Percentiles rank a stretch among this genome's conserved stretches.
These are phyloP conservation scores for Eulemur albifrons DNA, from an alignment of 2,797 vertebrate genomes.

Conservation along the genomic window DNA sequence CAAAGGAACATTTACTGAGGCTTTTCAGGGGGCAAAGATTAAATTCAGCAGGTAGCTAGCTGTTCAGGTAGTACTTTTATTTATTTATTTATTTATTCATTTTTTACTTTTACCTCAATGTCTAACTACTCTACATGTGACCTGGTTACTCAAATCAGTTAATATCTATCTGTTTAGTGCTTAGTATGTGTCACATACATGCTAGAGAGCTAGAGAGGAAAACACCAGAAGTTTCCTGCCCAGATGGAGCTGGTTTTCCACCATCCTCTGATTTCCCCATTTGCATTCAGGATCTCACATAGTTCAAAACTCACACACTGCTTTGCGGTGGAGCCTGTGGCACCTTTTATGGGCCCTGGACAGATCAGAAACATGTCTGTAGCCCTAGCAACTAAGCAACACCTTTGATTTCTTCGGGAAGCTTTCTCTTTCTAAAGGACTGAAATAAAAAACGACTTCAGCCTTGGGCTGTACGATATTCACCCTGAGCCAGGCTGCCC, in stretches of 20 bases:
- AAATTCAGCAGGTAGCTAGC: neutral
- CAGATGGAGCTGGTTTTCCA: neutral
- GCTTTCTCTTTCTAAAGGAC: neutral
- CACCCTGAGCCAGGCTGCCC: neutral
- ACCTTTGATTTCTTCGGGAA: neutral
- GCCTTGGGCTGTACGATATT: neutral
- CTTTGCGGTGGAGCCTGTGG: neutral
- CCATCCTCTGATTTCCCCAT: neutral
- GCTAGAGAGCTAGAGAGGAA: neutral
- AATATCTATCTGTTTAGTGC: neutral
- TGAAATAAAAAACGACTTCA: neutral
- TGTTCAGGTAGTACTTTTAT: neutral
- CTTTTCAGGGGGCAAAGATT: constrained; percentile 31
- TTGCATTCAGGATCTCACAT: neutral
- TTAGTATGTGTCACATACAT: neutral
- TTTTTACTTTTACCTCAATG: neutral
- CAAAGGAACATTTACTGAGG: constrained; percentile 12
- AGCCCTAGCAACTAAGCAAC: neutral
- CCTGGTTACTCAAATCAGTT: neutral
- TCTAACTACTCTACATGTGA: neutral
- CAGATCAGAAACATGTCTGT: neutral
- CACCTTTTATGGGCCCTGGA: neutral
- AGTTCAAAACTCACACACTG: neutral
- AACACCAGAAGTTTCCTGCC: neutral
- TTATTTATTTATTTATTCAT: neutral